Evolutionary conservation across 2,888 invertebrate species (phyloP), one percentile per base, ranked within the genome.

Genomic region (Pyrgus malvae): DNA sequence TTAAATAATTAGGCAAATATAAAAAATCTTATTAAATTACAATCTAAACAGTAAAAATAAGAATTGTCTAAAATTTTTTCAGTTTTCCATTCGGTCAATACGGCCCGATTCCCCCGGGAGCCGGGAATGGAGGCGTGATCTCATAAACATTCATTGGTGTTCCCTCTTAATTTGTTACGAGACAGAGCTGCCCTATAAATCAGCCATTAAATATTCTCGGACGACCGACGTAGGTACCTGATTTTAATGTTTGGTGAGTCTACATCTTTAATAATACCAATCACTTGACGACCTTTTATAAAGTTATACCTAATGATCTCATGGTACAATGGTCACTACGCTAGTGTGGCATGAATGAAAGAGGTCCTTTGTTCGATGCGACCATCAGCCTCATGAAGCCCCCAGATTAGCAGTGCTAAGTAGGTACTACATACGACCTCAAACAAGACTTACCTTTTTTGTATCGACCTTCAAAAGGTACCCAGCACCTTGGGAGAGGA

Each of bases 111-210:
- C 44, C 37, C 17, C 7, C 4, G 12, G 17, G 37, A 9, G n/a
- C 7, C 4, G 12, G 17, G 37, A 9, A 17, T 37, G 16, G 17
- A 29, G 12, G 44, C 44, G 11, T 29, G 12, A 11, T 9, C 12
- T 46, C 31, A 46, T 46, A 33, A 46, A 14, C 14, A 46, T 46
- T 46, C 45, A 46, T 46, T 14, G 21, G 14, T 8, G 9, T 1
- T 7, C n/a, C 8, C 45, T 7, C 12, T 35, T 46, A 46, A 46
- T 46, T 46, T 19, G 19, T 14, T 46, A 11, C 33, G 33, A 46
- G 23, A 46, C 45, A 33, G 19, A 23, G 33, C 5, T 33, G 9
- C 33, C 33, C 9, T 33, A 46, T 33, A 33, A 46, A 46, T 33
- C 21, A 33, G 33, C 12, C 8, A 33, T 33, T 46, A 33, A 12